A percentile compares a stretch with the other conserved stretches of the same genome.
phyloP scores from a whole-genome alignment of 2,113 vertebrate genomes.

The Empidonax alnorum region DNA sequence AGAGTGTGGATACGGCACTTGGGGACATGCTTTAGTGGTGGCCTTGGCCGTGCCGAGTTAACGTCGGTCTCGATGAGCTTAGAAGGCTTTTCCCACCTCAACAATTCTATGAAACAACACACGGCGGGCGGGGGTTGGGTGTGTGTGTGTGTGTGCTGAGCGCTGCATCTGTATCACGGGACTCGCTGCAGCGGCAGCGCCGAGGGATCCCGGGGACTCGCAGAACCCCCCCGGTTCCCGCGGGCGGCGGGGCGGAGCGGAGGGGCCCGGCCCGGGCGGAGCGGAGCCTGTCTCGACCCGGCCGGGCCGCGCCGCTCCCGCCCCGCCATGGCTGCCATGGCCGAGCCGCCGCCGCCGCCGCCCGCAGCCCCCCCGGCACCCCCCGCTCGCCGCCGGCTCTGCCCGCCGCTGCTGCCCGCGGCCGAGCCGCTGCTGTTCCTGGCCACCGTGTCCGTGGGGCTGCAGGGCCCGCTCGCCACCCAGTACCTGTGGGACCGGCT shows the following conservation, averaged over 20 bases:
- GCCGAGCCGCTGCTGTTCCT: too few species aligned
- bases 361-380: too few species aligned
- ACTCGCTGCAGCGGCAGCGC: neutral
- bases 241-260: neutral
- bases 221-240: neutral
- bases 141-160: too few species aligned
- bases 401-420: too few species aligned
- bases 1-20: neutral
- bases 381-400: too few species aligned
- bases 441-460: too few species aligned
- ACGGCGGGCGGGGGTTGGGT: too few species aligned
- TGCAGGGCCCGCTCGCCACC: too few species aligned
- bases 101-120: neutral
- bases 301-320: neutral
- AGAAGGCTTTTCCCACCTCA: neutral
- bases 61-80: too few species aligned
- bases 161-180: neutral
- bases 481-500: slow-evolving; percentile 89
- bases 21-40: neutral
- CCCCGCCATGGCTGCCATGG: too few species aligned
- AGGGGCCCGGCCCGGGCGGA: neutral
- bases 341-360: too few species aligned
- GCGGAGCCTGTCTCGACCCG: rapidly evolving
- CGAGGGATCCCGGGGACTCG: neutral
- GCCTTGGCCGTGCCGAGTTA: neutral